A percentile compares a stretch with the other conserved stretches of the same genome.
phyloP scores from a whole-genome alignment of 2,113 vertebrate genomes.

The Euleptes europaea region DNA sequence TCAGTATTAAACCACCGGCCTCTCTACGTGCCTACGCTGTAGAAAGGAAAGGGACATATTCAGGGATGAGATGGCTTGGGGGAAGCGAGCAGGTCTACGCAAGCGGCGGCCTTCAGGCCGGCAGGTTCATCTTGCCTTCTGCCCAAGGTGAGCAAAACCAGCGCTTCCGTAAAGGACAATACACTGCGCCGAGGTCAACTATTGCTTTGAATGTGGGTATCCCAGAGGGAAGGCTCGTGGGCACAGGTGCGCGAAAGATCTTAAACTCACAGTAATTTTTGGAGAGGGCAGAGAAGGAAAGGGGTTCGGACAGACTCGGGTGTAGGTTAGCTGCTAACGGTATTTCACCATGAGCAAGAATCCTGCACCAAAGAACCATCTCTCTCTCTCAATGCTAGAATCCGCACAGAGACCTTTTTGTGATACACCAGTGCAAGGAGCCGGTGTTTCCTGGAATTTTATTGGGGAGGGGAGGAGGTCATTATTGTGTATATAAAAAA shows the following conservation, averaged over 20 bases:
- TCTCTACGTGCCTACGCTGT: too few species aligned
- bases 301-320: not conserved
- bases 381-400: too few species aligned
- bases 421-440: not conserved
- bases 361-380: too few species aligned
- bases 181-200: slow-evolving; percentile 57
- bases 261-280: slow-evolving; percentile 16
- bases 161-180: slow-evolving; percentile 64
- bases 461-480: not conserved
- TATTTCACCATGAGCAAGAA: not conserved
- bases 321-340: not conserved
- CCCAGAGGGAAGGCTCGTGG: slow-evolving; percentile 4
- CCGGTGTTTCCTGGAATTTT: not conserved
- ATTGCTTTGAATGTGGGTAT: slow-evolving; percentile 11
- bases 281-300: not conserved
- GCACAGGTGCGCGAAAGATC: slow-evolving; percentile 20
- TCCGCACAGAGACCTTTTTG: not conserved
- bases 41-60: too few species aligned
- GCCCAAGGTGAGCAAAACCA: slow-evolving; percentile 40
- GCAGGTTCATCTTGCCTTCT: slow-evolving; percentile 54
- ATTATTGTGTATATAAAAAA: not conserved
- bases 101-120: too few species aligned
- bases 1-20: too few species aligned
- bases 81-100: too few species aligned
- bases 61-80: too few species aligned